These are phyloP conservation scores for Spermophilus dauricus DNA, from an alignment of 2,113 vertebrate genomes.

Conservation along the genomic window DNA sequence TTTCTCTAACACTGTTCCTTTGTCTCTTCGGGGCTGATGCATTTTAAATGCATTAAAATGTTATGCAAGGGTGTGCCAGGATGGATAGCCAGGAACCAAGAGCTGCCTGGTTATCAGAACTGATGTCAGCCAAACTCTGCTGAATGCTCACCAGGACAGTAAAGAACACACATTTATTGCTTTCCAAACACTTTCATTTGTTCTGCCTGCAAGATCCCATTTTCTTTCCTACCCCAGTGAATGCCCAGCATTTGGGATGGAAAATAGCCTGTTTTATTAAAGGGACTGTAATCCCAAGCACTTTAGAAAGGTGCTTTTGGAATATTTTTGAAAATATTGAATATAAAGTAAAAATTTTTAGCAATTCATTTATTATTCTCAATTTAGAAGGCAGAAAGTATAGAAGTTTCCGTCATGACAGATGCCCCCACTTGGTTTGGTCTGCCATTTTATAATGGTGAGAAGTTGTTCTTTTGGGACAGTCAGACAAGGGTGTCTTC, in stretches of 20 bases:
- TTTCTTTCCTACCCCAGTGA: constrained; percentile 61
- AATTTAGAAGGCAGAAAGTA: neutral
- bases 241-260: constrained; percentile 48
- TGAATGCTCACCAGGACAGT: constrained; percentile 37
- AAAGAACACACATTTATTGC: constrained; percentile 60
- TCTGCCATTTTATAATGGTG: neutral
- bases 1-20: constrained; percentile 76
- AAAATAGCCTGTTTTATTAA: constrained; percentile 57
- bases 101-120: constrained; percentile 74
- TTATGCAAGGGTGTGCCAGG: neutral
- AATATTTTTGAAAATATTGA: constrained; percentile 35
- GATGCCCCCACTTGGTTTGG: neutral
- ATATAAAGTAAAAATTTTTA: neutral
- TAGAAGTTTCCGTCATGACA: neutral
- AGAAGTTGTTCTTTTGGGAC: neutral
- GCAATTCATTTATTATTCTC: neutral
- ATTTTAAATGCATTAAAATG: constrained; percentile 55
- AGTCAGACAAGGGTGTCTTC: neutral
- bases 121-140: constrained; percentile 27
- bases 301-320: constrained; percentile 46
- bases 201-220: neutral
- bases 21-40: constrained; percentile 49
- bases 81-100: constrained; percentile 6
- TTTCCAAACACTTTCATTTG: constrained; percentile 54
- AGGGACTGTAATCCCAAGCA: neutral